Percentiles rank a stretch among this genome's conserved stretches.
These are phyloP conservation scores for Oenanthe oenanthe DNA, from an alignment of 2,113 vertebrate species.

Conservation along the genomic window DNA sequence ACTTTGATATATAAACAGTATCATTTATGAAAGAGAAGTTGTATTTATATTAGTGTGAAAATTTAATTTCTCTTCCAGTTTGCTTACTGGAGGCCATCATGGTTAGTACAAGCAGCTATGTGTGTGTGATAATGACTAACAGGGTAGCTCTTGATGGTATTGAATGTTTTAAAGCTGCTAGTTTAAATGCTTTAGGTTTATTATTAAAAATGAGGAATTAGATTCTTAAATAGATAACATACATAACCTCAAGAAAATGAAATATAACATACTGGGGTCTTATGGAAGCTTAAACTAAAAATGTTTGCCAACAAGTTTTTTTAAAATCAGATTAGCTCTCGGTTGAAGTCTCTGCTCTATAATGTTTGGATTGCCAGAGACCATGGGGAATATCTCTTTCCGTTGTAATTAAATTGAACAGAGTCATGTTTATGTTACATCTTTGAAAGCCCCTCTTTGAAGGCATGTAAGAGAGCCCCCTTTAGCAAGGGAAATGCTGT, in stretches of 20 bases:
- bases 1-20: background rate
- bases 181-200: conserved; percentile 5
- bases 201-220: conserved; percentile 30
- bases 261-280: background rate
- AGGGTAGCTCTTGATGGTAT: background rate
- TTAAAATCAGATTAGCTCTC: background rate
- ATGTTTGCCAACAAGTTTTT: background rate
- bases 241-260: conserved; percentile 9
- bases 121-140: background rate
- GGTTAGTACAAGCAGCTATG: background rate
- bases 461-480: background rate
- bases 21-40: background rate
- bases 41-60: background rate
- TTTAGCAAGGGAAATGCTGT: background rate
- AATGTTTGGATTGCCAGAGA: conserved; percentile 3
- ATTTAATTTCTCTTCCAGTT: conserved; percentile 9
- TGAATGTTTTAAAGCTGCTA: conserved; percentile 4
- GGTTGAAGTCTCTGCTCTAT: background rate
- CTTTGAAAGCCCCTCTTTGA: background rate
- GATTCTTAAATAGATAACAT: background rate
- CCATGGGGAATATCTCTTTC: conserved; percentile 2
- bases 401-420: background rate
- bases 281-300: background rate
- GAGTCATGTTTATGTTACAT: background rate
- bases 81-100: conserved; percentile 33